Base-by-base conservation (phyloP, 92 coral and sea anemone genomes). In the Muricea muricata region DNA sequence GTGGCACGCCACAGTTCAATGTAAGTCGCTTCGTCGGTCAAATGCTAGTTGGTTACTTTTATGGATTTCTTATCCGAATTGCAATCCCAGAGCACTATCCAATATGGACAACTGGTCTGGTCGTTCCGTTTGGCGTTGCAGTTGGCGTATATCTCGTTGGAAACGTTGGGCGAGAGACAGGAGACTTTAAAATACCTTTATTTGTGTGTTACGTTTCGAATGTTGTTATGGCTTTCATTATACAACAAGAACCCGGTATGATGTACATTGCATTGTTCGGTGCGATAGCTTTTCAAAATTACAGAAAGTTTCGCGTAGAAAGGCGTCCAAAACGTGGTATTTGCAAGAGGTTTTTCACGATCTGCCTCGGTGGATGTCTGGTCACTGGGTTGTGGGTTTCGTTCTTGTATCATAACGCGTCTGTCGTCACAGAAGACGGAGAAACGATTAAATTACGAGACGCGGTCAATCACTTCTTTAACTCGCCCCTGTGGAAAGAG, bases 401-500 rank as follows among this genome's bases (percentile, higher is more conserved):
- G 25, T 97, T 97, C 94, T 86, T 97, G 39, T 94, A 94, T 42
- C 93, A 92, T 50, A 97, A 97, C 81, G 99, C 99, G 52, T 89
- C 91, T 85, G 97, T 97, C 7, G 91, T 94, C 11, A 97, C 99
- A 6, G 99, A 97, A 39, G 99, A 97, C 73, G 99, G 99, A 0
- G 99, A 97, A 83, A 97, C 98, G 6, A 93, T 97, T 39, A 97
- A 97, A 73, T 81, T 97, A 9, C 88, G 98, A 28, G 99, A 97
- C 68, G 99, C 99, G 0, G 85, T 97, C 1, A 90, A 94, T 42
- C 99, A 97, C 81, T 97, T 97, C 91, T 94, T 97, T 78, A 92
- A 92, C 23, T 97, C 99, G 0, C 99, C 99, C n/a, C 94, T 92
- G 41, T 97, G 99, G 99, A 45, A 90, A 66, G 99, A 97, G 71